Conservation (phyloP, 2,113 vertebrate genomes). For the Gambusia holbrooki region DNA sequence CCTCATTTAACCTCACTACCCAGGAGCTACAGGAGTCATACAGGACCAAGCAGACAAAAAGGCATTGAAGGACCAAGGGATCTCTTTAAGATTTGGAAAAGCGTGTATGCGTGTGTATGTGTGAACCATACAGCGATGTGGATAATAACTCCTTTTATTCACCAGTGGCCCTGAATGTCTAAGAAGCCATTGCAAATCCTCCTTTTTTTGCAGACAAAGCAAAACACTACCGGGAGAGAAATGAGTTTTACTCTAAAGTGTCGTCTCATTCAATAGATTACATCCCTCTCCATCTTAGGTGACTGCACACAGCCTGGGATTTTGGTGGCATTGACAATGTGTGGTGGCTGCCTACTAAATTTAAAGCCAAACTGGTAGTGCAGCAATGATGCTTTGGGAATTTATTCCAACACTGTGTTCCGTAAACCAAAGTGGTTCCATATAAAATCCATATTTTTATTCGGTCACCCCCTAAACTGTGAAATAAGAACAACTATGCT, state of each 20-base stretch:
- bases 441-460: constrained; percentile 50
- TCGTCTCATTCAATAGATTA: constrained; percentile 76
- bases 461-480: constrained; percentile 39
- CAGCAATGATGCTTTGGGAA: constrained; percentile 45
- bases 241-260: constrained; percentile 74
- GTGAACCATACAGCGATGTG: constrained; percentile 55
- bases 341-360: constrained; percentile 47
- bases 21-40: constrained; percentile 49
- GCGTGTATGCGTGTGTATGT: constrained; percentile 35
- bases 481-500: constrained; percentile 17
- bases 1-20: constrained; percentile 51
- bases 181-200: constrained; percentile 69
- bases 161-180: constrained; percentile 61
- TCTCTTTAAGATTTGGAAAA: constrained; percentile 17
- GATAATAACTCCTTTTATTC: constrained; percentile 73
- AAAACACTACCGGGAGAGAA: constrained; percentile 61
- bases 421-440: constrained; percentile 38
- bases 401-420: constrained; percentile 47
- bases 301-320: constrained; percentile 51
- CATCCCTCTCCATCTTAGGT: constrained; percentile 63
- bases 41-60: constrained; percentile 55
- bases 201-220: constrained; percentile 75
- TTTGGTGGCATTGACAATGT: constrained; percentile 49
- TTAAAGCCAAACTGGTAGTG: constrained; percentile 53
- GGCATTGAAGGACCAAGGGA: constrained; percentile 55